Evolutionary conservation across 2,888 invertebrate genomes (phyloP), one percentile per base, ranked within the genome.

Genomic region (Corbicula japonica): DNA sequence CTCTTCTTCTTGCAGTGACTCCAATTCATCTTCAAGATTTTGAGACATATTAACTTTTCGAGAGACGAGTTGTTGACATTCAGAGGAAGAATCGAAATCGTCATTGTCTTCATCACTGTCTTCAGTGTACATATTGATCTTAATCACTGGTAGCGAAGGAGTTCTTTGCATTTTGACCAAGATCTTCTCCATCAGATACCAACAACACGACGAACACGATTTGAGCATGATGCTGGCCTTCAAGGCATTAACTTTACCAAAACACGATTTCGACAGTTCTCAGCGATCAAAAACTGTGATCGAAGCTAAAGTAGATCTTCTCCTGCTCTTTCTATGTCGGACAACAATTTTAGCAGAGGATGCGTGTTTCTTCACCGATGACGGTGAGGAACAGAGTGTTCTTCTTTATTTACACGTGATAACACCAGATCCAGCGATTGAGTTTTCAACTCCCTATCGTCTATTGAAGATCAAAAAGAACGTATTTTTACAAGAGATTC

Each of bases 91-190:
- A 23, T 21, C 38, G 15, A 21, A 12, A 8, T 35, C 35, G 35
- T 48, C 35, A 32, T 26, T 30, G 32, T 26, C 10, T 48, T 30
- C 28, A 65, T 65, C 50, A 10, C 35, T 50, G 30, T 50, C 65
- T 50, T 50, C 30, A n/a, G 28, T 50, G 34, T 65, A 65, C 65
- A 65, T 65, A 23, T 65, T 65, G 32, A 65, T 65, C 23, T 30
- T n/a, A 21, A 65, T 50, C 10, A 50, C n/a, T 8, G 65, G 50
- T 21, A 50, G 28, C 23, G 48, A 18, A 6, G 32, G 6, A 2
- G 34, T 28, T 10, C 23, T 50, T 32, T 50, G 48, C 18, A 44
- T 15, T 4, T 30, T 48, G 4, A 26, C 21, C n/a, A 21, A 26
- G 12, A 50, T 23, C 6, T 35, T 5, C 26, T 18, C 23, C 5